Base-by-base conservation (phyloP, 1,140 invertebrate species). In the Condylostylus longicornis region DNA sequence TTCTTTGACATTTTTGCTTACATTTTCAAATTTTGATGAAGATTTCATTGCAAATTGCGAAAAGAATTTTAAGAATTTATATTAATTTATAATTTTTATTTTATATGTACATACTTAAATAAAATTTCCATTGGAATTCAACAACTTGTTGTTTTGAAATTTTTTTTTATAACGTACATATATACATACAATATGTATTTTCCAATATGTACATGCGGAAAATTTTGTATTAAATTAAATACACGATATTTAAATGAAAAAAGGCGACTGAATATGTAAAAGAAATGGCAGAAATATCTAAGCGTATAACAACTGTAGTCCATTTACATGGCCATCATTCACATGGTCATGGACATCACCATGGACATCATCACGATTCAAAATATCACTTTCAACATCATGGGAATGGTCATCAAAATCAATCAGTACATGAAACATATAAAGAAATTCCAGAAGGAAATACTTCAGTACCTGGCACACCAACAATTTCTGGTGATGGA, bases 241-340 rank as follows among this genome's bases (percentile, higher is more conserved):
- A n/a, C n/a, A n/a, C n/a, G n/a, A n/a, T n/a, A n/a, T n/a, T n/a
- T n/a, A n/a, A n/a, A n/a, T n/a, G n/a, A n/a, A n/a, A n/a, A 23
- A 43, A 59, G 56, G 42, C 51, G 34, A 40, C 45, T 43, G 43
- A 42, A 18, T 60, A 60, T 47, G 47, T 58, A 32, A 53, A 57
- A 47, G 58, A 61, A 40, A 54, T 54, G 52, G 55, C 55, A 35
- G 42, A 42, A 37, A 33, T 55, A 42, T 45, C 52, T 35, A 57
- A 54, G 45, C 45, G 54, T 32, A 48, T 49, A 25, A 54, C 58
- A 48, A 51, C 55, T 25, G 44, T 59, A 44, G 47, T 55, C 39
- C 51, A 59, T 41, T 37, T 47, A 32, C 49, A 50, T 28, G 40
- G 33, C 21, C 43, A 44, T 19, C 32, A 35, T 7, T 22, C 20